Conservation (phyloP, 1,140 invertebrate genomes). For the Drosophila rhopaloa region DNA sequence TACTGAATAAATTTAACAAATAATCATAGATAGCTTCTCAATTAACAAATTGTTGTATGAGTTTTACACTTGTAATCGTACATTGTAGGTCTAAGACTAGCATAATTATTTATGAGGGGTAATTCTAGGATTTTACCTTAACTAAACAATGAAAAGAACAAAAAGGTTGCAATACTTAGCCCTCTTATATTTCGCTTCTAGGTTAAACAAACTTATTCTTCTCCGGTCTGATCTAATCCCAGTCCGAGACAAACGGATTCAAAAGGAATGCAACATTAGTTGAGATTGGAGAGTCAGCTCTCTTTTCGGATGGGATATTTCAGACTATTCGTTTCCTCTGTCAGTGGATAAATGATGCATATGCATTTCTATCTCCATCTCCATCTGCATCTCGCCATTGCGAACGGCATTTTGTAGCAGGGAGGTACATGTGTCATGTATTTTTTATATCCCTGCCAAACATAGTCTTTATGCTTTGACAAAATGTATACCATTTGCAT, state of each 20-base stretch:
- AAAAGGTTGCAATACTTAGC: too few species aligned
- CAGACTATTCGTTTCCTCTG: slow-evolving; percentile 14
- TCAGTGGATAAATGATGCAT: slow-evolving; percentile 67
- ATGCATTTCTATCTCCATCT: slow-evolving; percentile 51
- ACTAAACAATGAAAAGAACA: too few species aligned
- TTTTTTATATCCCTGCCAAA: slow-evolving; percentile 72
- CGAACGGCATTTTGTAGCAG: slow-evolving; percentile 34
- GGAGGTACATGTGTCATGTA: slow-evolving; percentile 72
- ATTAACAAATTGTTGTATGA: too few species aligned
- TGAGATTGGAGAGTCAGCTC: slow-evolving; percentile 17
- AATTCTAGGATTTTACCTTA: too few species aligned
- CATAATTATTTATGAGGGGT: too few species aligned
- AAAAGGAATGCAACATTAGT: slow-evolving; percentile 39
- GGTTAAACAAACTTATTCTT: background rate
- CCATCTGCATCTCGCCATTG: slow-evolving; percentile 29
- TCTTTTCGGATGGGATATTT: slow-evolving; percentile 5
- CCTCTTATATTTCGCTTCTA: background rate
- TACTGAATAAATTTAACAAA: too few species aligned
- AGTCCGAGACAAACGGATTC: slow-evolving; percentile 7
- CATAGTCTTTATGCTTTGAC: slow-evolving; percentile 82
- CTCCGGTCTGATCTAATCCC: background rate
- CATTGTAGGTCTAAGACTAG: too few species aligned
- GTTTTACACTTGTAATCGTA: too few species aligned
- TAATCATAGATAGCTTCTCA: too few species aligned
- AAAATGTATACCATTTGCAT: slow-evolving; percentile 80